Percentiles rank a stretch among this genome's conserved stretches.
Conservation (phyloP, 92 coral and sea anemone species). For the Chrysogorgia sp. region DNA sequence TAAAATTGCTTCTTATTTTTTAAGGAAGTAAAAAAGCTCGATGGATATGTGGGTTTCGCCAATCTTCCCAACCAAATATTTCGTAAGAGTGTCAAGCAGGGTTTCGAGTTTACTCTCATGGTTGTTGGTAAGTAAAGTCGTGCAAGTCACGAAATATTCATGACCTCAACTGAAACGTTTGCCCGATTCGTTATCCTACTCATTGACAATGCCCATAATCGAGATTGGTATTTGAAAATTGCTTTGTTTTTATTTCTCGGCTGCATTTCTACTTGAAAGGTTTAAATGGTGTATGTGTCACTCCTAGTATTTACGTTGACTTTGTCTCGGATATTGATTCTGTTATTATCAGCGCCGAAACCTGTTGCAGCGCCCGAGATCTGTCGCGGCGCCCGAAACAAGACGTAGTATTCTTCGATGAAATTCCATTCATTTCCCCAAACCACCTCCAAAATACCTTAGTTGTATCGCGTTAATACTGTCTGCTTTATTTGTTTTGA, state of each 20-base stretch:
- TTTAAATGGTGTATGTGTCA: neutral
- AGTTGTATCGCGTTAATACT: too few species aligned
- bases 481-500: too few species aligned
- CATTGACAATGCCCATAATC: too few species aligned
- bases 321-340: neutral
- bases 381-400: too few species aligned
- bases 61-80: constrained; percentile 99
- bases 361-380: neutral
- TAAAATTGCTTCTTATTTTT: neutral
- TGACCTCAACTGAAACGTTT: neutral
- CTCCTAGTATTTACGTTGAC: neutral
- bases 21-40: constrained; percentile 97
- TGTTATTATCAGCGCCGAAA: neutral
- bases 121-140: constrained; percentile 84
- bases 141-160: neutral
- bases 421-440: neutral
- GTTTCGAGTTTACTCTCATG: constrained; percentile 99
- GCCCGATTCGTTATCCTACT: too few species aligned
- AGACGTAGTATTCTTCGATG: neutral
- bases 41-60: constrained; percentile 98
- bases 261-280: neutral
- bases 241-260: neutral
- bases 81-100: constrained; percentile 97
- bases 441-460: neutral
- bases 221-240: neutral